Evolutionary conservation across 2,113 vertebrate genomes (phyloP).

Genomic region (Hippocampus abdominalis): DNA sequence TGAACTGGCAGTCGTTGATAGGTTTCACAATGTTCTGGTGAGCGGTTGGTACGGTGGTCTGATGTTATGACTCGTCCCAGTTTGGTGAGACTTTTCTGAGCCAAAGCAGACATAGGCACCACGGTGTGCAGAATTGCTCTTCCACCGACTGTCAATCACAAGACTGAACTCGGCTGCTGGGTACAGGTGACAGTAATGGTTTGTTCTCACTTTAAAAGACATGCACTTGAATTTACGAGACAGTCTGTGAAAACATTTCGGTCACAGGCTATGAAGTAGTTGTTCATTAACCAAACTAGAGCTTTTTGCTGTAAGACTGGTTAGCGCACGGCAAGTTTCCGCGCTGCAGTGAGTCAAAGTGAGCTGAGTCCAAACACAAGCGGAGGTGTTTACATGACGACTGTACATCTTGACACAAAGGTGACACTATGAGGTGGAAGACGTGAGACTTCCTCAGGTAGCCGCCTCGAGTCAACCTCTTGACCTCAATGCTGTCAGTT

Average conservation of each 20-base stretch:
- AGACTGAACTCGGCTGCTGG: not conserved
- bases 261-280: slow-evolving; percentile 20
- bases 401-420: slow-evolving; percentile 51
- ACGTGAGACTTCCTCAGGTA: slow-evolving; percentile 59
- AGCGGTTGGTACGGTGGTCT: not conserved
- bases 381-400: slow-evolving; percentile 43
- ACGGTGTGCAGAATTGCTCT: not conserved
- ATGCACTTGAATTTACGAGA: slow-evolving; percentile 23
- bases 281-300: slow-evolving; percentile 20
- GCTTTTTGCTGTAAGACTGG: slow-evolving; percentile 17
- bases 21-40: not conserved
- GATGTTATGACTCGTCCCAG: not conserved
- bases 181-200: not conserved
- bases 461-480: slow-evolving; percentile 40
- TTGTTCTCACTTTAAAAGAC: not conserved
- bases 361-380: slow-evolving; percentile 25
- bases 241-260: slow-evolving; percentile 6
- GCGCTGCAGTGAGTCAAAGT: slow-evolving; percentile 24
- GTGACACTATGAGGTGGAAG: slow-evolving; percentile 46
- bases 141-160: not conserved
- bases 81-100: not conserved
- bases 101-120: not conserved
- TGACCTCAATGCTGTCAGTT: slow-evolving; percentile 39
- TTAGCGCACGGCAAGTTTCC: slow-evolving; percentile 5
- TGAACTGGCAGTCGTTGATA: not conserved